Evolutionary conservation across 2,797 vertebrate species (phyloP).

Genomic region (Merluccius polli): DNA sequence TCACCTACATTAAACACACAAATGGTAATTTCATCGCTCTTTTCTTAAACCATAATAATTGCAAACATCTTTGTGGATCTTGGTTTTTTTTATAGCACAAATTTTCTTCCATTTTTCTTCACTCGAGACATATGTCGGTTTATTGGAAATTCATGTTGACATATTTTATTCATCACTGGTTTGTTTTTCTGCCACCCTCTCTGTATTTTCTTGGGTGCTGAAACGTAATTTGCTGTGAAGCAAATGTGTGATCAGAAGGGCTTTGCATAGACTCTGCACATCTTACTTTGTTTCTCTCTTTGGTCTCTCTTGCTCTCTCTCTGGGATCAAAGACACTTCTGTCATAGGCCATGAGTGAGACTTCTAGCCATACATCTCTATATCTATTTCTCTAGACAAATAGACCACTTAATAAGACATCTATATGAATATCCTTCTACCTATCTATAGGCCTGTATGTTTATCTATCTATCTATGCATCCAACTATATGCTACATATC

Average conservation of each 20-base stretch:
- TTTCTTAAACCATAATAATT: background rate
- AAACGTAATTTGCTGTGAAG: constrained; percentile 63
- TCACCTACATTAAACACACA: background rate
- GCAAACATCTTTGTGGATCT: background rate
- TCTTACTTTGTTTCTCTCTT: background rate
- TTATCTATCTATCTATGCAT: background rate
- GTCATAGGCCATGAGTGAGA: too few relatives aligned
- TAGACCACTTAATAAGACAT: too few relatives aligned
- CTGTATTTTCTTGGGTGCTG: constrained; percentile 43
- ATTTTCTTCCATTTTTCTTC: too few relatives aligned
- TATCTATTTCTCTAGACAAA: too few relatives aligned
- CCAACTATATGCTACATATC: background rate
- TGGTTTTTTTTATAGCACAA: background rate
- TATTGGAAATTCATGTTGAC: constrained; percentile 56
- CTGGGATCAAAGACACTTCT: background rate
- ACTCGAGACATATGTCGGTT: background rate
- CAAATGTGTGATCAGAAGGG: constrained; percentile 51
- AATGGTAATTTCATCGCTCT: background rate
- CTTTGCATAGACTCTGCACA: background rate
- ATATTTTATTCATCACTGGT: constrained; percentile 60
- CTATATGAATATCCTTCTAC: too few relatives aligned
- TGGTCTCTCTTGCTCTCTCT: background rate
- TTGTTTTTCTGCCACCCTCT: background rate
- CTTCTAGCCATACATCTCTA: too few relatives aligned
- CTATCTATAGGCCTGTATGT: background rate